These are phyloP conservation scores for Microctonus hyperodae DNA, from an alignment of 2,888 invertebrate species.

Conservation along the genomic window DNA sequence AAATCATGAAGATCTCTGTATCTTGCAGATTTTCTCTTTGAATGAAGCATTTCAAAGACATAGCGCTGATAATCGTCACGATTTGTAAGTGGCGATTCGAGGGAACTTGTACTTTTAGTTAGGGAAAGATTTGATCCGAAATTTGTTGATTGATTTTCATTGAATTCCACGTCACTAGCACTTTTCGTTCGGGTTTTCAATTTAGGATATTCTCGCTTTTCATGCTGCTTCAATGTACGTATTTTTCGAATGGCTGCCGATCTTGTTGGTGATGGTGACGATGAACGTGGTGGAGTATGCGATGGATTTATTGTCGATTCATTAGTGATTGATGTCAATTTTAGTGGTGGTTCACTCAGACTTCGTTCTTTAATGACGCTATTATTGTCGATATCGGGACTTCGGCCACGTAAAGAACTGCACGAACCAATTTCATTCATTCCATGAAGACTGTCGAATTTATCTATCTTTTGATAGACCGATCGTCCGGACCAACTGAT, in stretches of 20 bases:
- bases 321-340: constrained; percentile 52
- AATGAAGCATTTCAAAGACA: constrained; percentile 71
- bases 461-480: constrained; percentile 53
- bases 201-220: constrained; percentile 41
- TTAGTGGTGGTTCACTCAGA: constrained; percentile 72
- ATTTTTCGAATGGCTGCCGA: constrained; percentile 74
- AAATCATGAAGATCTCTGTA: constrained; percentile 87
- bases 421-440: constrained; percentile 59
- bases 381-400: constrained; percentile 58
- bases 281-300: constrained; percentile 53
- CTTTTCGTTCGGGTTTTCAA: constrained; percentile 71
- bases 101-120: constrained; percentile 63
- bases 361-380: constrained; percentile 67
- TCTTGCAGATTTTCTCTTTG: constrained; percentile 76
- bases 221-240: constrained; percentile 63
- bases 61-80: constrained; percentile 75
- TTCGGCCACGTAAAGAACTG: constrained; percentile 50
- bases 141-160: constrained; percentile 33
- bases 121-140: constrained; percentile 54
- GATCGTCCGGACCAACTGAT: constrained; percentile 69
- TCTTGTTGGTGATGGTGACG: constrained; percentile 69
- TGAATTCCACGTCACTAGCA: constrained; percentile 69
- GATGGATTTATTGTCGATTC: background rate
- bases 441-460: constrained; percentile 56
- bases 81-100: constrained; percentile 61